Base-by-base conservation (phyloP, 2,797 vertebrate species). In the Anabas testudineus region DNA sequence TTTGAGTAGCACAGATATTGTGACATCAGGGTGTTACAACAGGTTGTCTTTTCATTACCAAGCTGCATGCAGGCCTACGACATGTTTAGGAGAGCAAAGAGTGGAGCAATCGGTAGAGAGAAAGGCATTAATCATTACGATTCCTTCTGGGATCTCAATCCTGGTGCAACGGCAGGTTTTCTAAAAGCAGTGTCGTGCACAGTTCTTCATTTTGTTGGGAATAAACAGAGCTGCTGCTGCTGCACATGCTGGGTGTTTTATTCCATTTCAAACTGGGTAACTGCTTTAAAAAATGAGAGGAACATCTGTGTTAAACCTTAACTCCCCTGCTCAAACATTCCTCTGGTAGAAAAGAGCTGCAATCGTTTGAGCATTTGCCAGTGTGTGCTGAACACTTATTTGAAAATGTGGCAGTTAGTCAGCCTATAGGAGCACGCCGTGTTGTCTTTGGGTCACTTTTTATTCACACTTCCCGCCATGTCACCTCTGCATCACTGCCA, bases 11-110 rank as follows among this genome's bases (percentile, higher is more conserved):
- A 46, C 18, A 32, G 48, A 71, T 2, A 66, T 22, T 16, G 21
- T 74, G 71, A 80, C 60, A 85, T 88, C 67, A 70, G 59, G 74
- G 81, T 85, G 63, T 74, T 80, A 78, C 78, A 67, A 36, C 48
- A 52, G 14, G 71, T 59, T 81, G 68, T 66, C 39, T 76, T 78
- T 87, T 86, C 63, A 77, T 81, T 74, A 63, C 43, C 2, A 39
- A 42, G 56, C 30, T 63, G 69, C 58, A 37, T 67, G 74, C 54
- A 62, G 69, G 67, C 55, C 76, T 62, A 36, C 26, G 53, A 65
- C 73, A 53, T 68, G 73, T 76, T 73, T 58, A 39, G 39, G 16
- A 67, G 66, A 43, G 49, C 7, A 16, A 16, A 5, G 34, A 24
- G 52, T 21, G 51, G 26, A 51, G 66, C 78, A 81, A 70, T 83